Base-by-base conservation (phyloP, 2,888 invertebrate species). In the Holacanthella duospinosa region DNA sequence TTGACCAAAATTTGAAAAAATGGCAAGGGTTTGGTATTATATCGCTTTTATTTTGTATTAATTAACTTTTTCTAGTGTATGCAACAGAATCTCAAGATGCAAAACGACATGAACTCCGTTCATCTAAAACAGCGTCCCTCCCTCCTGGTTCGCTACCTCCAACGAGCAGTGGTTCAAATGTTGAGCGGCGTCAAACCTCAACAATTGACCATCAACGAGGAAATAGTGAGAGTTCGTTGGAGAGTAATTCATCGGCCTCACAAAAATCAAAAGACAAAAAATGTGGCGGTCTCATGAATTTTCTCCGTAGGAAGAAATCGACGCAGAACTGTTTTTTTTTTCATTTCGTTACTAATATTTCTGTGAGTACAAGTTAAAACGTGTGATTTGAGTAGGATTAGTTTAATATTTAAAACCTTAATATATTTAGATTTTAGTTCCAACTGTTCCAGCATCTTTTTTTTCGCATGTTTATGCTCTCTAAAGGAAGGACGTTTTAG, bases 211-310 rank as follows among this genome's bases (percentile, higher is more conserved):
- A 44, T 16, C 53, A 64, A 58, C 55, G 74, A 21, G 68, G 75
- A 43, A 74, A 74, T 9, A 76, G 76, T 63, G 76, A 77, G 61
- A 77, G 76, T 65, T 77, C 77, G 9, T 75, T 75, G 25, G 77
- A 77, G 66, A 76, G 75, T 63, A 77, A 77, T 63, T 75, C 74
- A 29, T 75, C 75, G 26, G 63, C 71, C n/a, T 61, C 73, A 16
- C 65, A 72, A 21, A 66, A 71, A 28, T 72, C 74, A 9, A 76
- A 76, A 64, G 75, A 75, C 56, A 71, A 75, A 64, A 71, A 75
- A 54, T 70, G 74, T 3, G 74, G 74, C 64, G 76, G 77, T 26
- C 71, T 77, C 16, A 72, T 74, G 67, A 72, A 71, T 29, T 66
- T 75, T 27, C 75, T 75, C 66, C 68, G 74, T 16, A 71, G 74